Evolutionary conservation across 2,797 vertebrate species (phyloP), one percentile per base, ranked within the genome.

Genomic region (Cynopterus sphinx): DNA sequence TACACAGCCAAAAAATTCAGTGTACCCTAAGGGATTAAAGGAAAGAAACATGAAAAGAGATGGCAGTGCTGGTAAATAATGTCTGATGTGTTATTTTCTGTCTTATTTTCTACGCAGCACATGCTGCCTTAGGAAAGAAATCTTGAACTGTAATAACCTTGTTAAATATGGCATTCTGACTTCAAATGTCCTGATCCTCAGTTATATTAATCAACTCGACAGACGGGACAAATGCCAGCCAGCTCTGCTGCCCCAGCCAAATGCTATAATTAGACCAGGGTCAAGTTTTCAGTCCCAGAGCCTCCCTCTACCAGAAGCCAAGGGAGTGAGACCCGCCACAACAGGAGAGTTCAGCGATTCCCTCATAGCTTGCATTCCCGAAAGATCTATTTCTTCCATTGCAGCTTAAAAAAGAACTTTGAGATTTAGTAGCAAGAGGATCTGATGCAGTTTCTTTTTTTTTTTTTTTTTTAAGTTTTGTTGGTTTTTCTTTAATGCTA

Each of bases 241-340:
- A 82, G 94, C 82, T 89, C 71, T 55, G 39, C 61, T 89, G 22
- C 91, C 41, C 57, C 63, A 85, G 96, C 95, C 97, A 96, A 26
- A 51, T 9, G 74, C 57, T 98, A 94, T 88, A 96, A 97, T 97
- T 98, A 98, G 96, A 97, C 11, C 31, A 68, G 92, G 83, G 53
- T 6, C 0, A 97, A 90, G 95, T 97, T 96, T 70, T 93, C 94
- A 95, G 85, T 33, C 87, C 26, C 59, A 81, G 67, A 88, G 84
- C 95, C 87, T 79, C 57, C 67, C 74, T 92, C 96, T 90, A 13
- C 39, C 85, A 74, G 86, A 90, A 68, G 13, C 94, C 49, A 41
- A 46, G 41, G 59, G 94, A 96, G 51, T 31, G 36, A 95, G 70
- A 59, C 31, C 43, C 12, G 10, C 63, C 51, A 13, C 3, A 43